Base-by-base conservation (phyloP, 2,797 vertebrate species). In the Buphagus erythrorhynchus region DNA sequence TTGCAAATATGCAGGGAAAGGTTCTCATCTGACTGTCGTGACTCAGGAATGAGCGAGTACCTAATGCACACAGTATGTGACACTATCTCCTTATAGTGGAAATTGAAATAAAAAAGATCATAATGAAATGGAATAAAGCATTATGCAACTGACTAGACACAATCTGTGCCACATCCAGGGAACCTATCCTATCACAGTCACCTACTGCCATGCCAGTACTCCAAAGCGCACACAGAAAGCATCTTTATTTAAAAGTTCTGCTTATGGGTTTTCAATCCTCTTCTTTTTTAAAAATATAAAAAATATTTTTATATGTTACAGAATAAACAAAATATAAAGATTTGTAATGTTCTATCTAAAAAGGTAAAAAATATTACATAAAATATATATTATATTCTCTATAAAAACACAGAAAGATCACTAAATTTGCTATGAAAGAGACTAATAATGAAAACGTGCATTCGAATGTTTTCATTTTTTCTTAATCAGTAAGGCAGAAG, bases 1-100 rank as follows among this genome's bases (percentile, higher is more conserved):
- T 18, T 86, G 28, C 17, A 71, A 77, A 67, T 3, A 40, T 40
- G 13, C 26, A 36, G 2, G 5, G 54, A 46, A 46, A 66, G 9
- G 22, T 59, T 59, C 40, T 66, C 10, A 15, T 16, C 33, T 35
- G 33, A 43, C 31, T 40, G 9, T 3, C 0, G 0, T 2, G 9
- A 51, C 28, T 61, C 48, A 66, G 31, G 49, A 81, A 59, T 1
- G 13, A 81, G 66, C 31, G 46, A n/a, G 45, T 33, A 45, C 6
- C 8, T 11, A 42, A 73, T 25, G 7, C 16, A 46, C 28, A 19
- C 19, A 28, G 28, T 16, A 31, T 5, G 17, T 36, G 48, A 35
- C 13, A 24, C 16, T 11, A 40, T 6, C 11, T 63, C 2, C 1
- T 45, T 18, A 42, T 0, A 67, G 16, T 5, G 22, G 25, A 3